A percentile compares a stretch with the other conserved stretches of the same genome.
Evolutionary conservation across 2,888 invertebrate genomes (phyloP).

Genomic region (Andrena dorsata): DNA sequence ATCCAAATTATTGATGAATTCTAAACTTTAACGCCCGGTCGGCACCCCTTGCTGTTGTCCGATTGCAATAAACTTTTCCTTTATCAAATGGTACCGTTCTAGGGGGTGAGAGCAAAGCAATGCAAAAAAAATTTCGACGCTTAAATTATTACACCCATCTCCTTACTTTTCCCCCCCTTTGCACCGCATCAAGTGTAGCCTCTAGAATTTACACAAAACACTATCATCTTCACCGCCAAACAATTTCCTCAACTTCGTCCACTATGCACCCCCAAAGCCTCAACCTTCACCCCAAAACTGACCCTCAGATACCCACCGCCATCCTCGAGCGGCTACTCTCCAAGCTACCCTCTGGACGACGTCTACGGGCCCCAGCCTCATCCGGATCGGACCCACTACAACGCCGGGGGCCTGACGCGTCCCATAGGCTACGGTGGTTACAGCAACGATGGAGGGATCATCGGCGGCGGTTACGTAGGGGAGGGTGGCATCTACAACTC

Average conservation of each 20-base stretch:
- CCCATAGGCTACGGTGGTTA: conserved; percentile 78
- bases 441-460: conserved; percentile 78
- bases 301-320: conserved; percentile 50
- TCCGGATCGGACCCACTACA: conserved; percentile 78
- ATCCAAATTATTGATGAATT: too few species aligned
- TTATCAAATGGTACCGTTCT: too few species aligned
- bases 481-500: conserved; percentile 81
- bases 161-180: too few species aligned
- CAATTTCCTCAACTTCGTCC: not conserved
- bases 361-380: conserved; percentile 79
- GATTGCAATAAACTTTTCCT: too few species aligned
- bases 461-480: conserved; percentile 81
- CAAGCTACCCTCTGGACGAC: conserved; percentile 73
- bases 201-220: not conserved
- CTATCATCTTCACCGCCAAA: too few species aligned
- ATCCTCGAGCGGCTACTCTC: conserved; percentile 65
- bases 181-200: too few species aligned
- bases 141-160: too few species aligned
- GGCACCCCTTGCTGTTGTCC: too few species aligned
- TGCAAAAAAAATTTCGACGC: too few species aligned
- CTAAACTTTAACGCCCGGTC: too few species aligned
- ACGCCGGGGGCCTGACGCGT: conserved; percentile 70
- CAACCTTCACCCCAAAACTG: not conserved
- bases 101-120: too few species aligned
- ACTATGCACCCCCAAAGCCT: not conserved